These are phyloP conservation scores for Laothoe populi DNA, from an alignment of 2,888 invertebrate genomes.

Conservation along the genomic window DNA sequence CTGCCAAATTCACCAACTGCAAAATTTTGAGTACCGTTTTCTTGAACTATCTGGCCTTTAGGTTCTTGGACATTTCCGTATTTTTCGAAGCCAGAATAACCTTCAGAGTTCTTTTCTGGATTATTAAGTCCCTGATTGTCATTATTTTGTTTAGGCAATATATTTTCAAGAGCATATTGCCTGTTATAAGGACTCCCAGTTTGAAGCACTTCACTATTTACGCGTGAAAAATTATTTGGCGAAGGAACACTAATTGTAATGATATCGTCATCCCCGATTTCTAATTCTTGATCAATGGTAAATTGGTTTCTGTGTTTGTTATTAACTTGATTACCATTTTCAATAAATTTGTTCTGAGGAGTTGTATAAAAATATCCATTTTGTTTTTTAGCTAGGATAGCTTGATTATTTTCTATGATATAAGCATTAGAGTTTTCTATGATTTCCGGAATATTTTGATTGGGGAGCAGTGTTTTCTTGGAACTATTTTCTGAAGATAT, in stretches of 20 bases:
- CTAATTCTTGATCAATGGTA: constrained; percentile 3
- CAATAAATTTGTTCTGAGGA: not conserved
- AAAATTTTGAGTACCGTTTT: not conserved
- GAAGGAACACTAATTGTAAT: constrained; percentile 10
- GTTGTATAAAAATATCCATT: not conserved
- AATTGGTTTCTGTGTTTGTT: not conserved
- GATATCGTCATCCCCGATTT: constrained; percentile 6
- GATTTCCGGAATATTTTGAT: not conserved
- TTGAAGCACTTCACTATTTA: not conserved
- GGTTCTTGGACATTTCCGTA: not conserved
- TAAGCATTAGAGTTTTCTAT: not conserved
- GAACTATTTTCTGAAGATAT: not conserved
- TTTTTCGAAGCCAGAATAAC: not conserved
- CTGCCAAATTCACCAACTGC: not conserved
- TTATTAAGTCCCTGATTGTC: no score
- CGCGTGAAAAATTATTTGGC: not conserved
- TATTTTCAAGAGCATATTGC: not conserved
- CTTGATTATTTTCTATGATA: not conserved
- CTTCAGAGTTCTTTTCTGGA: not conserved
- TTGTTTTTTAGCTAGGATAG: not conserved
- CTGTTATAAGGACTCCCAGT: not conserved
- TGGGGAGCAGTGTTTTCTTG: not conserved
- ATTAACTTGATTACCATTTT: not conserved
- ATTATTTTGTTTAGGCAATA: no score
- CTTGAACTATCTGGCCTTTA: not conserved